phyloP scores from a whole-genome alignment of 2,797 vertebrate species.

The Alfaro cultratus region DNA sequence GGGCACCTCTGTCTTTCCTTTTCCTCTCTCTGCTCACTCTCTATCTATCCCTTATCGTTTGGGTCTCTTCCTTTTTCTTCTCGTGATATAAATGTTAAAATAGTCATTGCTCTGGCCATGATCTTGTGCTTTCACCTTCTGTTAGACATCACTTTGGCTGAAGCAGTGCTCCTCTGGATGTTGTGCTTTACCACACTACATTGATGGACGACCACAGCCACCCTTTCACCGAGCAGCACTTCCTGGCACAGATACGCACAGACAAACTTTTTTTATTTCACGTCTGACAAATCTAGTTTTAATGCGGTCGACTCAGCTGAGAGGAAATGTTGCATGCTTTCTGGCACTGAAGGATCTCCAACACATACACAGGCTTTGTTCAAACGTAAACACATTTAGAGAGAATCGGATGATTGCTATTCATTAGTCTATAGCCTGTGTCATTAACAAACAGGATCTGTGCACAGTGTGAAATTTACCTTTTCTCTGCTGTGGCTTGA shows the following conservation, averaged over 20 bases:
- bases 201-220: conserved; percentile 62
- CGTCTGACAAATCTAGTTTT: conserved; percentile 68
- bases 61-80: conserved; percentile 47
- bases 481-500: conserved; percentile 63
- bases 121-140: conserved; percentile 63
- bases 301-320: conserved; percentile 60
- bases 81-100: conserved; percentile 54
- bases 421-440: conserved; percentile 51
- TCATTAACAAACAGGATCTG: conserved; percentile 56
- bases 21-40: conserved; percentile 49
- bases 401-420: conserved; percentile 58
- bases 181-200: conserved; percentile 35
- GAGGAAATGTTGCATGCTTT: conserved; percentile 59
- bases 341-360: conserved; percentile 56
- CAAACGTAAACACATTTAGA: conserved; percentile 57
- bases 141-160: conserved; percentile 58
- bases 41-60: conserved; percentile 47
- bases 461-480: conserved; percentile 70
- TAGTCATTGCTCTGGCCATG: conserved; percentile 61
- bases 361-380: conserved; percentile 60
- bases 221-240: conserved; percentile 49
- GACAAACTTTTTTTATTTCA: conserved; percentile 41
- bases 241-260: conserved; percentile 63
- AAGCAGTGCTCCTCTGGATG: conserved; percentile 63
- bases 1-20: conserved; percentile 46